phyloP scores from a whole-genome alignment of 2,113 vertebrate species.

The Odocoileus hemionus region DNA sequence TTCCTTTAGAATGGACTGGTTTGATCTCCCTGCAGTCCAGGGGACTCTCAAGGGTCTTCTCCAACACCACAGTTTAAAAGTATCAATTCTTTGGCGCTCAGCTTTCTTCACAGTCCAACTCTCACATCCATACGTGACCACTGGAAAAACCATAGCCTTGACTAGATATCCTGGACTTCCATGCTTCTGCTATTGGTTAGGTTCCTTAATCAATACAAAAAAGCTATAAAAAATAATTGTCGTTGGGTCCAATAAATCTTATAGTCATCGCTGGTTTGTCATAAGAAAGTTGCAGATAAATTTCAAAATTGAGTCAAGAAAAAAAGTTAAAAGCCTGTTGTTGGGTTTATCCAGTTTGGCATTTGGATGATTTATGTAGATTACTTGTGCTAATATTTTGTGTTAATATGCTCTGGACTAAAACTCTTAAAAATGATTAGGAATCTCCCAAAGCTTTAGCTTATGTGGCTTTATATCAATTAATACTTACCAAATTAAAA shows the following conservation, averaged over 20 bases:
- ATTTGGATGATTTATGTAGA: not conserved
- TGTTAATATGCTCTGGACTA: not conserved
- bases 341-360: not conserved
- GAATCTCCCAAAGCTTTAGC: not conserved
- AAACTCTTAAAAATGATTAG: not conserved
- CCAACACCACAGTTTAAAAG: too few species aligned
- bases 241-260: not conserved
- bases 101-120: too few species aligned
- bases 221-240: not conserved
- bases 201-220: not conserved
- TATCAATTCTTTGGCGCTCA: too few species aligned
- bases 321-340: not conserved
- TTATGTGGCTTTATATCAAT: not conserved
- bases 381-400: not conserved
- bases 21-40: too few species aligned
- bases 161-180: not conserved
- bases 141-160: too few species aligned
- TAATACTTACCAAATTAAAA: conserved; percentile 21
- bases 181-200: not conserved
- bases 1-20: too few species aligned
- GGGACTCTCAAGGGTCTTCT: too few species aligned
- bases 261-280: not conserved
- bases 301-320: not conserved
- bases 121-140: too few species aligned
- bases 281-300: not conserved